These are phyloP conservation scores for Xestobium rufovillosum DNA, from an alignment of 2,888 invertebrate genomes.

Conservation along the genomic window DNA sequence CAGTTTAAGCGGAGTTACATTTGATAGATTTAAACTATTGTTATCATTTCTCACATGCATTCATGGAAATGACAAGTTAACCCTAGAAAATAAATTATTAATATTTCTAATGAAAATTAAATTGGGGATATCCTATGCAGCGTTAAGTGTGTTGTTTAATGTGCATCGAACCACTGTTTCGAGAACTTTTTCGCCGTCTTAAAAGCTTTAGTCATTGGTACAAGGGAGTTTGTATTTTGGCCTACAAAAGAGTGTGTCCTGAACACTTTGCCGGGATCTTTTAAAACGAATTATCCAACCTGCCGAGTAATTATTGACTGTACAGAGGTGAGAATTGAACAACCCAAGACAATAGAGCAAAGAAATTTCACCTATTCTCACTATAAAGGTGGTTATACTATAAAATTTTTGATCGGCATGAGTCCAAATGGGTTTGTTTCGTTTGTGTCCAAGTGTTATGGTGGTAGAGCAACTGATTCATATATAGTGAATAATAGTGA, in stretches of 20 bases:
- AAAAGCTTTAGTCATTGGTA: too few species aligned
- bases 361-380: conserved; percentile 7
- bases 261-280: conserved; percentile 6
- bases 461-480: conserved; percentile 13
- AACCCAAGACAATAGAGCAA: conserved; percentile 5
- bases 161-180: neutral
- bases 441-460: conserved; percentile 8
- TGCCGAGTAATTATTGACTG: conserved; percentile 14
- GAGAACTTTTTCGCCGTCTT: neutral
- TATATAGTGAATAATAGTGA: conserved; percentile 4
- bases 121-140: neutral
- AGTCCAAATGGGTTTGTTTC: conserved; percentile 4
- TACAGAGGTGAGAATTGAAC: conserved; percentile 8
- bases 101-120: conserved; percentile 1
- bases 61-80: neutral
- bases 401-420: conserved; percentile 8
- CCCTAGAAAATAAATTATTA: neutral
- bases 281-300: conserved; percentile 9
- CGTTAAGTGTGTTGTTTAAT: neutral
- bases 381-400: conserved; percentile 10
- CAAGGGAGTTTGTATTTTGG: conserved; percentile 7
- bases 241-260: conserved; percentile 3
- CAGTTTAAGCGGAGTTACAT: neutral
- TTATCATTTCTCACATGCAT: neutral
- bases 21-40: neutral